Conservation (phyloP, 2,797 vertebrate genomes). For the Oophaga sylvatica region DNA sequence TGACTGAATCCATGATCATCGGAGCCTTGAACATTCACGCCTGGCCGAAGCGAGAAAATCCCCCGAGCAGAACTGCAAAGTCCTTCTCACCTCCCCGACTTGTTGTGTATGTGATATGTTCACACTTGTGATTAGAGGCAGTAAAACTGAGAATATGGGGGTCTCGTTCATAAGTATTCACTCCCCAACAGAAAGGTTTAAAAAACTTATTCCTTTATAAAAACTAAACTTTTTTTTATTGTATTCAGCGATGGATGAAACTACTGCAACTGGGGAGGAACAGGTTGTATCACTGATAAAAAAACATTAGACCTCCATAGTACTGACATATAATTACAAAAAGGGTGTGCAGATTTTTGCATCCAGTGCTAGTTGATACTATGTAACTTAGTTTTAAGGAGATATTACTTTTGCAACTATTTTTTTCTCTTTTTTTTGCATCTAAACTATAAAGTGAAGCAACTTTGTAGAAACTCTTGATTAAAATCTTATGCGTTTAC, state of each 20-base stretch:
- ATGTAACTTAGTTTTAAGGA: too few relatives aligned
- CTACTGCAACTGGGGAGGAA: too few relatives aligned
- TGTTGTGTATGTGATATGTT: not conserved
- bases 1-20: not conserved
- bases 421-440: not conserved
- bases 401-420: not conserved
- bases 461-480: not conserved
- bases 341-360: too few relatives aligned
- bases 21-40: not conserved
- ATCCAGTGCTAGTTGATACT: too few relatives aligned
- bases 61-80: not conserved
- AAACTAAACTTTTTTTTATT: not conserved
- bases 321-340: not conserved
- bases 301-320: too few relatives aligned
- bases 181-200: not conserved
- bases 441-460: not conserved
- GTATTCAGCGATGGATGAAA: not conserved
- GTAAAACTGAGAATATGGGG: not conserved
- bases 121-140: not conserved
- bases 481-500: too few relatives aligned
- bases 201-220: not conserved
- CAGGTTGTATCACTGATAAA: too few relatives aligned
- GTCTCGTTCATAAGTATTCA: not conserved
- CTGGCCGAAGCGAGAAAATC: not conserved
- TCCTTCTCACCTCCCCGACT: not conserved